Base-by-base conservation (phyloP, 1,140 invertebrate genomes). In the Drosophila lacteicornis region DNA sequence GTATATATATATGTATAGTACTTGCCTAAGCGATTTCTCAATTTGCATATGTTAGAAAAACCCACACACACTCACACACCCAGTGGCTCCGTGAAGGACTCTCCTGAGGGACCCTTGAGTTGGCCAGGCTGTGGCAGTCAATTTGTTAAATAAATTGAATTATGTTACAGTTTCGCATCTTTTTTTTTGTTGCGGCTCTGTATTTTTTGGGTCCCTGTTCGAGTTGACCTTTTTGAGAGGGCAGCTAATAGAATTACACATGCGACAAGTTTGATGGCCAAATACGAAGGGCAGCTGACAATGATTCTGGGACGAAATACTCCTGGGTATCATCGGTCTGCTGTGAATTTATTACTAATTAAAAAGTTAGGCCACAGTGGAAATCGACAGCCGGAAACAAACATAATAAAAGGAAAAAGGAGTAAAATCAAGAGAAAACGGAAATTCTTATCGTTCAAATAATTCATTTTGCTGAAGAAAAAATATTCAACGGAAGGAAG, bases 121-220 rank as follows among this genome's bases (percentile, higher is more conserved):
- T 68, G 77, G 73, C 76, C 67, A 67, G 71, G 67, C 75, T 67
- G 75, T 83, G 85, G 62, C 84, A 87, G 80, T 87, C 84, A 87
- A 88, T 87, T 87, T 87, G 84, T 90, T 80, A 80, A 88, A 84
- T 90, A 87, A 87, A 87, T 90, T 87, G 84, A 87, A 87, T 87
- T 87, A 87, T 84, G 80, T 66, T 71, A 79, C 65, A 77, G 68
- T 80, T 76, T 61, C 66, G 36, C 11, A 19, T 15, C 45, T 69
- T 62, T 59, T 43, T 43, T 25, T 43, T 36, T 12, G 45, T 55
- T 33, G 7, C 8, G 30, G 30, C 30, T 33, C 30, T 33, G 30
- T 33, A 33, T 79, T 55, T 74, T 68, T 60, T 61, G 49, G 57
- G 67, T 53, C 66, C 38, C 59, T 56, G 53, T 55, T 47, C 53